A percentile compares a stretch with the other conserved stretches of the same genome.
Evolutionary conservation across 2,797 vertebrate species (phyloP).

Genomic region (Benthosema pterotum): DNA sequence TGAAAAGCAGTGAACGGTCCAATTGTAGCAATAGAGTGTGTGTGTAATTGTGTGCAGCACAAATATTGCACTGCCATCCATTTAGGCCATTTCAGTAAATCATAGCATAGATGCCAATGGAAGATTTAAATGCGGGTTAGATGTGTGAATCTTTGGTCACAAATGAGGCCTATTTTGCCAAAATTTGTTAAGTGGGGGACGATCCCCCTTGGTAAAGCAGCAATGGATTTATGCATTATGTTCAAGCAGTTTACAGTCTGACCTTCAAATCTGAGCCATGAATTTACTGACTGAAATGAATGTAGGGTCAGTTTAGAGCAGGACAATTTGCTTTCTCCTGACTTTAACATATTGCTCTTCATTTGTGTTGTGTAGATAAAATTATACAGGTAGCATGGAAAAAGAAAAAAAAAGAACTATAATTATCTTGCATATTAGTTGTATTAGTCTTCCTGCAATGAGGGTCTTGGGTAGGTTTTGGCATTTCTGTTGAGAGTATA

Average conservation of each 20-base stretch:
- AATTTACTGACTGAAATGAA: conserved; percentile 80
- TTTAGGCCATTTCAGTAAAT: conserved; percentile 76
- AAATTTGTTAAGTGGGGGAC: conserved; percentile 56
- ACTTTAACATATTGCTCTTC: conserved; percentile 74
- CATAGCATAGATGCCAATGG: conserved; percentile 79
- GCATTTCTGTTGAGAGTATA: conserved; percentile 54
- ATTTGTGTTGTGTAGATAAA: conserved; percentile 72
- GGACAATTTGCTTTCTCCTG: conserved; percentile 66
- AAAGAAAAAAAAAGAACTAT: conserved; percentile 63
- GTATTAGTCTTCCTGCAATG: conserved; percentile 75
- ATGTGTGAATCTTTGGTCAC: conserved; percentile 73
- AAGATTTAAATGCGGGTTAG: conserved; percentile 76
- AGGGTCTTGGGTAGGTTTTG: conserved; percentile 58
- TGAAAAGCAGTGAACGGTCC: conserved; percentile 73
- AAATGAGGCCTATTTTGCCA: conserved; percentile 75
- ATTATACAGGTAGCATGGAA: conserved; percentile 76
- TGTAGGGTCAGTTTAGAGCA: conserved; percentile 76
- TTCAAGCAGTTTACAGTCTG: conserved; percentile 78
- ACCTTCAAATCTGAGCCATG: conserved; percentile 82
- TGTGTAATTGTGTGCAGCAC: conserved; percentile 76
- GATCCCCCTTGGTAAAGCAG: conserved; percentile 54
- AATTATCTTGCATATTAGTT: conserved; percentile 62
- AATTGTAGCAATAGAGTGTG: conserved; percentile 78
- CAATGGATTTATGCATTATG: conserved; percentile 78
- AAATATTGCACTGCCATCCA: conserved; percentile 81